phyloP scores from a whole-genome alignment of 2,113 vertebrate genomes.

The Mandrillus leucophaeus region DNA sequence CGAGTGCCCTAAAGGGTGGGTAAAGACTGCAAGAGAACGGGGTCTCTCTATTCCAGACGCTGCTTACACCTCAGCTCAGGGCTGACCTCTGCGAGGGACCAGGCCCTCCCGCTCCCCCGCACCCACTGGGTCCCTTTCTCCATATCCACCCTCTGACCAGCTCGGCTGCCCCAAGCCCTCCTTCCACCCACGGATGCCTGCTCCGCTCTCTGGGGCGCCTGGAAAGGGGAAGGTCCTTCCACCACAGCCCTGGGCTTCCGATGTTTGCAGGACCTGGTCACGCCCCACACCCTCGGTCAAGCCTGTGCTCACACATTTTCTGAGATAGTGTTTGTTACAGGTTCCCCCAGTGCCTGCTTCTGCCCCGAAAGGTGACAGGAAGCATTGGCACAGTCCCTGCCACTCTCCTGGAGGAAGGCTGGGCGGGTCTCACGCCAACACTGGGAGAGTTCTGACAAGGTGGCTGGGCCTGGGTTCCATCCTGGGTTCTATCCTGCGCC shows the following conservation, averaged over 20 bases:
- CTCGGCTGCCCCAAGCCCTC: not conserved
- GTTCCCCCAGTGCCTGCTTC: accelerated
- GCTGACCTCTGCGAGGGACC: accelerated
- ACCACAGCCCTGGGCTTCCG: accelerated
- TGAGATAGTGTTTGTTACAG: too few species aligned
- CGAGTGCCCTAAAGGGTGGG: accelerated
- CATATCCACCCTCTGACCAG: not conserved
- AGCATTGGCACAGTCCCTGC: accelerated
- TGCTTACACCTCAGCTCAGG: accelerated
- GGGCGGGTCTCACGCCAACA: accelerated
- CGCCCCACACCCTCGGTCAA: accelerated
- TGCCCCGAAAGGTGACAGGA: too few species aligned
- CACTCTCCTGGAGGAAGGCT: not conserved
- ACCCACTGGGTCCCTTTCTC: not conserved
- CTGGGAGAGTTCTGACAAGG: accelerated
- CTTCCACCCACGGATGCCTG: accelerated
- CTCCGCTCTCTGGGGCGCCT: accelerated
- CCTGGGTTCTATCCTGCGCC: not conserved
- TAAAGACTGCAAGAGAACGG: not conserved
- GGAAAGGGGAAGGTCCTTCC: not conserved
- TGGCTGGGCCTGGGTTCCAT: accelerated
- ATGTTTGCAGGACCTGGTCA: accelerated
- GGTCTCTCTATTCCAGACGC: too few species aligned
- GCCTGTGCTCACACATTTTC: accelerated
- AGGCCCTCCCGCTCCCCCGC: not conserved